phyloP scores from a whole-genome alignment of 2,797 vertebrate species.

The Pseudopleuronectes americanus region DNA sequence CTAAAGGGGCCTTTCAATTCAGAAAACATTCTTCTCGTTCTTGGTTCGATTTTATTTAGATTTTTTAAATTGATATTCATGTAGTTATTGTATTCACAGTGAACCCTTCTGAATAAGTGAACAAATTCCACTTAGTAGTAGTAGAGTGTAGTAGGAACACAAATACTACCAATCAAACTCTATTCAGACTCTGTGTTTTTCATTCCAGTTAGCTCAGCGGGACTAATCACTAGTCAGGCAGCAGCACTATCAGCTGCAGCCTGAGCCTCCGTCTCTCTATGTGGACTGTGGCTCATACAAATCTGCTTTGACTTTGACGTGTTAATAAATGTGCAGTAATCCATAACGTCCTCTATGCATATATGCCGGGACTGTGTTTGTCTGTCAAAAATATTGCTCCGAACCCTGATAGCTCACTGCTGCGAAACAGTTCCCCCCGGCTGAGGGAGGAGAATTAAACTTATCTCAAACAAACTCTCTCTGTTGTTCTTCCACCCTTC shows the following conservation, averaged over 20 bases:
- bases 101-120: background rate
- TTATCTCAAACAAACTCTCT: constrained; percentile 8
- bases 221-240: constrained; percentile 16
- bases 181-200: constrained; percentile 13
- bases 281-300: constrained; percentile 40
- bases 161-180: background rate
- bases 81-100: background rate
- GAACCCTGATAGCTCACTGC: constrained; percentile 12
- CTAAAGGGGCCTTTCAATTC: background rate
- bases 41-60: too few relatives aligned
- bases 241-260: constrained; percentile 44
- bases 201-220: constrained; percentile 34
- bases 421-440: constrained; percentile 7
- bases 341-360: constrained; percentile 47
- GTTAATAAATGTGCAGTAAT: constrained; percentile 67
- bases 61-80: background rate
- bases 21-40: background rate
- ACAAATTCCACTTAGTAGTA: background rate
- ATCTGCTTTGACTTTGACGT: constrained; percentile 64
- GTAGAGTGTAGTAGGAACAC: background rate
- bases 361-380: constrained; percentile 20
- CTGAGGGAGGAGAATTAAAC: constrained; percentile 5
- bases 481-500: constrained; percentile 18
- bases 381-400: constrained; percentile 8
- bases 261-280: constrained; percentile 32